Percentiles rank a stretch among this genome's conserved stretches.
Conservation (phyloP, 1,140 invertebrate genomes). For the Capitella teleta region DNA sequence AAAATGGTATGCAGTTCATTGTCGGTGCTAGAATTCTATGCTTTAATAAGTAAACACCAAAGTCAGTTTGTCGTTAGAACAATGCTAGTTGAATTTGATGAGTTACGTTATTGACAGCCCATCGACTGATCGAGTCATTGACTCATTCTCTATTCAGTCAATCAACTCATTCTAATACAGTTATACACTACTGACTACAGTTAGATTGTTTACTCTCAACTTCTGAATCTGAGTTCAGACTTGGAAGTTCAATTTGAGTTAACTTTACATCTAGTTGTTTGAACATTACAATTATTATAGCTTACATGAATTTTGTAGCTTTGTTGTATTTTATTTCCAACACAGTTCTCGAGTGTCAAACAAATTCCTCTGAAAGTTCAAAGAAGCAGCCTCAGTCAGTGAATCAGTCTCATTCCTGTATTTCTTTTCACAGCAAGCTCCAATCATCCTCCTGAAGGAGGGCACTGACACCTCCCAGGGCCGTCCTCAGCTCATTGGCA, state of each 20-base stretch:
- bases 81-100: no score
- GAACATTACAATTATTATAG: not conserved
- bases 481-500: conserved; percentile 89
- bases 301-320: not conserved
- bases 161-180: no score
- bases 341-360: not conserved
- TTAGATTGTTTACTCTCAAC: no score
- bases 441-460: conserved; percentile 95
- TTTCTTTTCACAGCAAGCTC: conserved; percentile 61
- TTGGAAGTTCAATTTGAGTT: not conserved
- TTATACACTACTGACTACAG: no score
- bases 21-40: no score
- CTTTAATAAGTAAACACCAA: no score
- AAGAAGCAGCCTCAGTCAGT: not conserved
- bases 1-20: no score
- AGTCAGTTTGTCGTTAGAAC: no score
- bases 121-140: no score
- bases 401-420: not conserved
- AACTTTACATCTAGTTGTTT: not conserved
- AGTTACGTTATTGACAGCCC: no score
- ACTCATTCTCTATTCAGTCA: no score
- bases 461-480: conserved; percentile 95
- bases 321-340: not conserved
- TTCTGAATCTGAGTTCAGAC: no score
- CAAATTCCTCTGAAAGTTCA: not conserved